phyloP scores from a whole-genome alignment of 2,888 invertebrate genomes.

The Tachina lurida region DNA sequence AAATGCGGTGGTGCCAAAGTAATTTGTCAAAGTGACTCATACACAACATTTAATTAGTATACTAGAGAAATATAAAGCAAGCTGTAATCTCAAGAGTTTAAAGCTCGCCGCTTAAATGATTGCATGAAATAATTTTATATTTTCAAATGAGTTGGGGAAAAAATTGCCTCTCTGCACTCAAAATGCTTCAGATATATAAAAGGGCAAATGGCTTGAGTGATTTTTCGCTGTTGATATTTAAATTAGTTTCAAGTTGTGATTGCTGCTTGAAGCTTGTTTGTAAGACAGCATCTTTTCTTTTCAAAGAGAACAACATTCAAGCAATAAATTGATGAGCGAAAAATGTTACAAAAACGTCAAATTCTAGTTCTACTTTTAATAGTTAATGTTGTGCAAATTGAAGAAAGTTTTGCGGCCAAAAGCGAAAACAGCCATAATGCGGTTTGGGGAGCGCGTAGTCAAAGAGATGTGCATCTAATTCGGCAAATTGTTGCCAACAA shows the following conservation, averaged over 20 bases:
- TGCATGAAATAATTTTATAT: neutral
- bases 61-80: too few species aligned
- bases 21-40: too few species aligned
- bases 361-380: conserved; percentile 40
- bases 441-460: conserved; percentile 73
- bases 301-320: neutral
- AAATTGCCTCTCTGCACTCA: neutral
- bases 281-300: neutral
- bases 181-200: conserved; percentile 19
- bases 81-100: too few species aligned
- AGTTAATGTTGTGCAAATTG: conserved; percentile 4
- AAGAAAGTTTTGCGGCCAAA: conserved; percentile 40
- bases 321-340: neutral
- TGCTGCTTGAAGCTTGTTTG: conserved; percentile 2
- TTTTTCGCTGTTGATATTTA: neutral
- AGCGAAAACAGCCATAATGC: conserved; percentile 65
- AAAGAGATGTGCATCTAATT: conserved; percentile 71
- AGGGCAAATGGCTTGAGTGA: neutral
- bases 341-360: conserved; percentile 36
- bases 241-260: conserved; percentile 39
- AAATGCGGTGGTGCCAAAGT: too few species aligned
- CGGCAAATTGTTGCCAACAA: conserved; percentile 71
- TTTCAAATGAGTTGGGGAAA: neutral
- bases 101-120: neutral
- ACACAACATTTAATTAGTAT: too few species aligned